phyloP scores from a whole-genome alignment of 1,140 invertebrate species.

The Papilio machaon region DNA sequence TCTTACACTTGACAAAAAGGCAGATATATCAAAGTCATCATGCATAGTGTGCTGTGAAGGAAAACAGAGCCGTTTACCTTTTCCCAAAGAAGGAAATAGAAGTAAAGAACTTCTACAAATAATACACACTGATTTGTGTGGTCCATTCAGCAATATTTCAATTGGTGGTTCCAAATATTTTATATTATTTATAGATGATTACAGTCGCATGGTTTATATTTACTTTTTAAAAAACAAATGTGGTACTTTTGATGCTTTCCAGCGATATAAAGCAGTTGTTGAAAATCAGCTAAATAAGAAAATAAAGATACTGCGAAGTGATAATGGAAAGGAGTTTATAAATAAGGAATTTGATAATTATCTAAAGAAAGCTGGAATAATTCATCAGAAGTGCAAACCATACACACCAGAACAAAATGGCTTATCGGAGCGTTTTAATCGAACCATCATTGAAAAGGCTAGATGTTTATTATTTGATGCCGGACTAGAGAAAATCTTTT shows the following conservation, averaged over 20 bases:
- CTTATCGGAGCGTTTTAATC: not conserved
- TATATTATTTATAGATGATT: not conserved
- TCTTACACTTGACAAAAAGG: too few species aligned
- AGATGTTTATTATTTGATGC: slow-evolving; percentile 9
- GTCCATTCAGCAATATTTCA: not conserved
- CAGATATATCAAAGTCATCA: too few species aligned
- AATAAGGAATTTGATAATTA: too few species aligned
- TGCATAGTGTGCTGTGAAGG: too few species aligned
- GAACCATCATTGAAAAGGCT: not conserved
- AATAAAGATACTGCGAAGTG: not conserved
- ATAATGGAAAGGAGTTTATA: not conserved
- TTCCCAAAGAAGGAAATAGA: too few species aligned
- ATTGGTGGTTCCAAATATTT: not conserved
- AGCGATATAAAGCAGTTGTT: too few species aligned
- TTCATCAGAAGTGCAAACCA: not conserved
- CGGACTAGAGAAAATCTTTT: not conserved
- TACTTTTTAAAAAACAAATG: not conserved
- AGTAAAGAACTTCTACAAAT: too few species aligned
- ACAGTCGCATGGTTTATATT: not conserved
- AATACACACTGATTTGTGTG: too few species aligned
- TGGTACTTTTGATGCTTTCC: too few species aligned
- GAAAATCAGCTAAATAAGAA: not conserved
- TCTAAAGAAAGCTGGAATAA: too few species aligned
- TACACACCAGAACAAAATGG: slow-evolving; percentile 13
- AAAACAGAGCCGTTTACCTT: too few species aligned